phyloP scores from a whole-genome alignment of 1,140 invertebrate species.

The Bombus huntii region DNA sequence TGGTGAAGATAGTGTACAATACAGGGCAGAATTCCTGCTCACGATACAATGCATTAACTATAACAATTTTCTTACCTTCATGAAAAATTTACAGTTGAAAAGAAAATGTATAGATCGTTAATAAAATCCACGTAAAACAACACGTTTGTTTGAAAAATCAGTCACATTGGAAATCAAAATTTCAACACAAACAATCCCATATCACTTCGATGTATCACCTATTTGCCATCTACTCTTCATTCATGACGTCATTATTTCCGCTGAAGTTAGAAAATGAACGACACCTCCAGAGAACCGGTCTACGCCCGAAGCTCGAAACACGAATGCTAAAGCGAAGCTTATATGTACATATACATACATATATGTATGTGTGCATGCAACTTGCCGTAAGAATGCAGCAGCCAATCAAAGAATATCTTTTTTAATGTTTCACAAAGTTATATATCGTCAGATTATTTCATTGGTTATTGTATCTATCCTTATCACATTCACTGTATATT shows the following conservation, averaged over 20 bases:
- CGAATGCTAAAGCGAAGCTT: conserved; percentile 4
- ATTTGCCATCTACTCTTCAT: conserved; percentile 53
- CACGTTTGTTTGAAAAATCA: not conserved
- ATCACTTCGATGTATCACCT: conserved; percentile 54
- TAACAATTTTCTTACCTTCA: conserved; percentile 56
- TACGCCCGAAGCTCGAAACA: conserved; percentile 61
- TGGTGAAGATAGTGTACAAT: not conserved
- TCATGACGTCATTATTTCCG: conserved; percentile 70
- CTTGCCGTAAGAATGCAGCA: not conserved
- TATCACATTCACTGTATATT: not conserved
- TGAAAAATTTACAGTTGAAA: conserved; percentile 37
- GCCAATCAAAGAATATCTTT: conserved; percentile 11
- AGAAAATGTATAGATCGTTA: conserved; percentile 1
- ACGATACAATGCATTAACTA: too few species aligned
- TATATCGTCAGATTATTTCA: conserved; percentile 1
- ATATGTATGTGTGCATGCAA: not conserved
- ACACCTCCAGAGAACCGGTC: conserved; percentile 51
- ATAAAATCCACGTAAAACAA: not conserved
- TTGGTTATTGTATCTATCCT: not conserved
- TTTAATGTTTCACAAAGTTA: not conserved
- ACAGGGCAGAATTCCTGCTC: not conserved
- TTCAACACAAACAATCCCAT: conserved; percentile 22
- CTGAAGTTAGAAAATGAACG: conserved; percentile 29
- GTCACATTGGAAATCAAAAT: conserved; percentile 36
- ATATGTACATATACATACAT: not conserved